These are phyloP conservation scores for Chlorospingus semifuscus DNA, from an alignment of 2,797 vertebrate species.

Conservation along the genomic window DNA sequence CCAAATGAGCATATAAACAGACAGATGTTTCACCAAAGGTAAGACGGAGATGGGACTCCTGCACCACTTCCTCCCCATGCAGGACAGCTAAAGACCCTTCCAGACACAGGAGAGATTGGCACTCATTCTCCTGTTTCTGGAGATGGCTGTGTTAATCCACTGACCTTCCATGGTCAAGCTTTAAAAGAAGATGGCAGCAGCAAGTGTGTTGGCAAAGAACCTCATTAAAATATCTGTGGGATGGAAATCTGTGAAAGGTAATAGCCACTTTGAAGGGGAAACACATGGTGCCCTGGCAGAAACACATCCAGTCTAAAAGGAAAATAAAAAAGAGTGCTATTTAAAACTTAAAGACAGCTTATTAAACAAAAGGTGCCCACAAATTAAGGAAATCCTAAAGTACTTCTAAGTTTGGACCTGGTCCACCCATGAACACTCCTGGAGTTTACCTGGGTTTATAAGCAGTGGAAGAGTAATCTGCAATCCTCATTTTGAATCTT, in stretches of 20 bases:
- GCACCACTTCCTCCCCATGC: rapidly evolving
- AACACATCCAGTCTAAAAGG: background rate
- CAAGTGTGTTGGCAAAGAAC: background rate
- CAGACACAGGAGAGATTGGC: background rate
- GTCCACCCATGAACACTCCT: background rate
- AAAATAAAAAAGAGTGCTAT: background rate
- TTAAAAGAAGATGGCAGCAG: background rate
- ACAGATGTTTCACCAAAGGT: background rate
- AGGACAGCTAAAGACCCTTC: background rate
- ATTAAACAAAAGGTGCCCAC: background rate
- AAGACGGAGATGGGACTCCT: background rate
- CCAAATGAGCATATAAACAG: background rate
- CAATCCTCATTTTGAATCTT: background rate
- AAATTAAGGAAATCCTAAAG: background rate
- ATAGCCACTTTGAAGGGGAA: background rate
- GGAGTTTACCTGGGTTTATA: background rate
- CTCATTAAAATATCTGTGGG: background rate
- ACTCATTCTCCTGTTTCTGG: background rate
- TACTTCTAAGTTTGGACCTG: background rate
- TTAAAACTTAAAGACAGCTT: background rate
- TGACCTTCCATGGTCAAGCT: background rate
- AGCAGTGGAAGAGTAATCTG: background rate
- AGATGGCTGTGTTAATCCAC: background rate
- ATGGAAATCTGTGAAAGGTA: background rate
- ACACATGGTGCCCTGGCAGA: background rate